A percentile compares a stretch with the other conserved stretches of the same genome.
Evolutionary conservation across 2,888 invertebrate species (phyloP).

Genomic region (Ophraella communa): DNA sequence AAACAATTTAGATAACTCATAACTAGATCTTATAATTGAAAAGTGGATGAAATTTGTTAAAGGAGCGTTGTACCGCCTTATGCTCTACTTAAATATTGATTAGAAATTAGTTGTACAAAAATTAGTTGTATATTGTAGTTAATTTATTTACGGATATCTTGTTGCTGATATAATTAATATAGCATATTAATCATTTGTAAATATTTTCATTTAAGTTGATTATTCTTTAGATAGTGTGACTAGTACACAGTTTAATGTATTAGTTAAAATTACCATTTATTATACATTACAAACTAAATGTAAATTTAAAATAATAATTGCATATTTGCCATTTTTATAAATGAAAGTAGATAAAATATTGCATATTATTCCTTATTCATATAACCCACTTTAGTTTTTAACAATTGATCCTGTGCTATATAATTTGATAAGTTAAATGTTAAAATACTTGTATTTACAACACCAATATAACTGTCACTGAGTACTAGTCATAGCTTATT

Average conservation of each 20-base stretch:
- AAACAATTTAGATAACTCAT: too few relatives aligned
- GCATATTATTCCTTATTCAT: too few relatives aligned
- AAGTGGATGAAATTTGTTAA: not conserved
- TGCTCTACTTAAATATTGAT: conserved; percentile 22
- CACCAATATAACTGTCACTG: not conserved
- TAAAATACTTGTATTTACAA: not conserved
- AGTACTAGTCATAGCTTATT: conserved; percentile 1
- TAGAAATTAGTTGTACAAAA: conserved; percentile 28
- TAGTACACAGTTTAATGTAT: not conserved
- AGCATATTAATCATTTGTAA: conserved; percentile 23
- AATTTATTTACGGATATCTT: conserved; percentile 25
- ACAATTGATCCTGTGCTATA: too few relatives aligned
- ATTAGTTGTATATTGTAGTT: conserved; percentile 30
- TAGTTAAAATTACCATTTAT: not conserved
- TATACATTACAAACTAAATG: not conserved
- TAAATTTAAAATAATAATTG: not conserved
- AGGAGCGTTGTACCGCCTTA: not conserved
- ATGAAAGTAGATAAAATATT: too few relatives aligned
- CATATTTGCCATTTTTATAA: too few relatives aligned
- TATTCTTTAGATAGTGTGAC: not conserved
- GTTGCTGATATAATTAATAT: conserved; percentile 16
- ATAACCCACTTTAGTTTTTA: too few relatives aligned
- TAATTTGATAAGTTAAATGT: not conserved
- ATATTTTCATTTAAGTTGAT: conserved; percentile 7
- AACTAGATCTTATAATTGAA: not conserved